These are phyloP conservation scores for Ameiurus melas DNA, from an alignment of 2,113 vertebrate genomes.

Conservation along the genomic window DNA sequence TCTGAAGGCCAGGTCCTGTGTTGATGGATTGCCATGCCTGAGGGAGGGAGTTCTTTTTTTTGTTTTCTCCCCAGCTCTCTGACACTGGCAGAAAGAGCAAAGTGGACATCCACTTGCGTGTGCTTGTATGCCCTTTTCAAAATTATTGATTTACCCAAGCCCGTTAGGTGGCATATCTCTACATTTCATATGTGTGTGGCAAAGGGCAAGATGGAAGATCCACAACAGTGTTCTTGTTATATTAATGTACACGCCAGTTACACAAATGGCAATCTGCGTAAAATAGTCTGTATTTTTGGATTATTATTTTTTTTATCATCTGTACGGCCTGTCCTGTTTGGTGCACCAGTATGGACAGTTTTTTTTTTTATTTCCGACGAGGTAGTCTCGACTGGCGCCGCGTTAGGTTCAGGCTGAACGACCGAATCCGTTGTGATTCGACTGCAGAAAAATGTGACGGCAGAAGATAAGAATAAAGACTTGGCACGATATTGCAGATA, in stretches of 20 bases:
- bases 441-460: slow-evolving; percentile 1
- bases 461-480: slow-evolving; percentile 6
- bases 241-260: slow-evolving; percentile 37
- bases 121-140: slow-evolving; percentile 57
- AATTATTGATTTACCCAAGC: slow-evolving; percentile 56
- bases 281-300: background rate
- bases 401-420: background rate
- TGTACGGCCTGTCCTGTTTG: background rate
- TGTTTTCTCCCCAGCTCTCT: slow-evolving; percentile 12
- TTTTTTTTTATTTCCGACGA: background rate
- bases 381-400: background rate
- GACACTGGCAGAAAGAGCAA: slow-evolving; percentile 50
- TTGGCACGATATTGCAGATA: background rate
- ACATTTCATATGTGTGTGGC: slow-evolving; percentile 46
- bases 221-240: slow-evolving; percentile 42
- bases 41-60: slow-evolving; percentile 40
- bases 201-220: slow-evolving; percentile 50
- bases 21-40: slow-evolving; percentile 59
- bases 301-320: background rate
- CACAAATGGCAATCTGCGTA: slow-evolving; percentile 6
- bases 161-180: slow-evolving; percentile 43
- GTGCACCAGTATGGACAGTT: background rate
- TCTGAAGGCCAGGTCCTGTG: slow-evolving; percentile 59
- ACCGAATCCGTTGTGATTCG: background rate
- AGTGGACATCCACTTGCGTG: slow-evolving; percentile 53